Conservation (phyloP, 2,797 vertebrate species). For the Luscinia luscinia region DNA sequence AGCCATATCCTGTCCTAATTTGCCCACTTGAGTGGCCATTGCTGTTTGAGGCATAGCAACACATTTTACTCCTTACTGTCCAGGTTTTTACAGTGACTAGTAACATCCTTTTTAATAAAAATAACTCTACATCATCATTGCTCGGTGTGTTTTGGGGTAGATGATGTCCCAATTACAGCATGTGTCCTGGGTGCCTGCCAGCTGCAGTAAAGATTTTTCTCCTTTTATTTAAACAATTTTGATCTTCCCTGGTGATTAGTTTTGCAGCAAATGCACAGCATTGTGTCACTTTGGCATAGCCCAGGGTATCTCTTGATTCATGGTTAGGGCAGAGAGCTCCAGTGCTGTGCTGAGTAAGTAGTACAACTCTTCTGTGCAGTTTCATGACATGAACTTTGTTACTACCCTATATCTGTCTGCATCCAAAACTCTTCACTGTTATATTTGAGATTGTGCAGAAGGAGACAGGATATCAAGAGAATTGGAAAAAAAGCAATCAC, state of each 20-base stretch:
- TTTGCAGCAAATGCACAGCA: not conserved
- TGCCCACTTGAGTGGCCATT: not conserved
- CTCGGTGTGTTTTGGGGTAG: not conserved
- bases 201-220: not conserved
- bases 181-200: not conserved
- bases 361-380: not conserved
- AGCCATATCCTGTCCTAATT: not conserved
- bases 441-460: not conserved
- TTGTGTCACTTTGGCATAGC: not conserved
- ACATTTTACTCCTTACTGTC: not conserved
- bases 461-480: not conserved
- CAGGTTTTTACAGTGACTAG: not conserved
- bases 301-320: not conserved
- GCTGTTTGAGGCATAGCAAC: not conserved
- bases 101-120: not conserved
- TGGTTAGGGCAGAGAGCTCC: not conserved
- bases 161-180: not conserved
- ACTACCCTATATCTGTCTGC: not conserved
- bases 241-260: conserved; percentile 2
- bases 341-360: not conserved
- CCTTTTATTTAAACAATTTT: conserved; percentile 10
- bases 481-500: not conserved
- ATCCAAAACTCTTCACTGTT: not conserved
- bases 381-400: not conserved
- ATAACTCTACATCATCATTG: not conserved